phyloP scores from a whole-genome alignment of 2,797 vertebrate species.

The Sylvilagus floridanus region DNA sequence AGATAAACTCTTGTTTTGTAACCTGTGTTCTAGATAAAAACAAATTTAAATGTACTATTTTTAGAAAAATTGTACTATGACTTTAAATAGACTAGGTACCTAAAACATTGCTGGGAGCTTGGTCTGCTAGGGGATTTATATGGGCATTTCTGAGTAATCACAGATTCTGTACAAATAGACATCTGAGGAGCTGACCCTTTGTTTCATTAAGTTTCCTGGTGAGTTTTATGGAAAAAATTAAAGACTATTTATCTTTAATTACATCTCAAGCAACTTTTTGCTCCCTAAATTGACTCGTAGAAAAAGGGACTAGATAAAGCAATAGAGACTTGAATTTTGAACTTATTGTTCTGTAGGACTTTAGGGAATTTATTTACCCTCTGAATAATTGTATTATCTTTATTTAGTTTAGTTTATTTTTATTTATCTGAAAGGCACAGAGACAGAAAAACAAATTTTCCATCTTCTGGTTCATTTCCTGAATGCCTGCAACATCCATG shows the following conservation, averaged over 20 bases:
- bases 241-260: not conserved
- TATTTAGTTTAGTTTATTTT: too few relatives aligned
- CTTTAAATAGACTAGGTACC: not conserved
- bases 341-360: not conserved
- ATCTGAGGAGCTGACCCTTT: not conserved
- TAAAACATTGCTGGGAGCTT: not conserved
- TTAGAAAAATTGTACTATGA: not conserved
- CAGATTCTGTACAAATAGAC: not conserved
- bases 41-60: not conserved
- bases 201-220: not conserved
- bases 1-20: not conserved
- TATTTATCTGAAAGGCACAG: too few relatives aligned
- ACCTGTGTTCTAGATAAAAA: not conserved
- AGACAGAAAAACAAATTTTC: too few relatives aligned
- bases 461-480: too few relatives aligned
- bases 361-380: slow-evolving; percentile 15
- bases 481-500: too few relatives aligned
- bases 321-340: not conserved
- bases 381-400: not conserved
- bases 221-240: not conserved
- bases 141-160: not conserved
- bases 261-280: not conserved
- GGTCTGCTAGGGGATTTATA: not conserved
- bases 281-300: not conserved
- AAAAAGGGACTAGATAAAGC: not conserved